These are phyloP conservation scores for Cyanistes caeruleus DNA, from an alignment of 2,113 vertebrate genomes.

Conservation along the genomic window DNA sequence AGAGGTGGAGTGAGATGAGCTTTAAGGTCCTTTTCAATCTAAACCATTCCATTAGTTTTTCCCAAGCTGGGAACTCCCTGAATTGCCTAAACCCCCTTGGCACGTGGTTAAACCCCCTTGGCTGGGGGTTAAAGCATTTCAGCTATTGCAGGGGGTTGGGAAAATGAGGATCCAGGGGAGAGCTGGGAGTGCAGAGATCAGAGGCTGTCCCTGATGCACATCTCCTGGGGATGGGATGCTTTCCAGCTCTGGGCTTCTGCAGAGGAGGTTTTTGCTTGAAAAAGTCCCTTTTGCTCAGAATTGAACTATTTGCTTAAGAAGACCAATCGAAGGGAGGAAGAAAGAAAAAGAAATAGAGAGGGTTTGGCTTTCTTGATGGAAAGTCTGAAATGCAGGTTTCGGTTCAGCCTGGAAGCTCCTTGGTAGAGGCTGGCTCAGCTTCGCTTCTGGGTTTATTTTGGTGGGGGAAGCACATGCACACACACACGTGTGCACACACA, in stretches of 20 bases:
- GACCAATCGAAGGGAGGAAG: background rate
- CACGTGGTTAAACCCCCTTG: background rate
- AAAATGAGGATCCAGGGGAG: background rate
- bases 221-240: background rate
- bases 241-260: background rate
- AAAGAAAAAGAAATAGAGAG: background rate
- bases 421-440: background rate
- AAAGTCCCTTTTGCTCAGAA: background rate
- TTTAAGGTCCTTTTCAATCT: background rate
- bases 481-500: background rate
- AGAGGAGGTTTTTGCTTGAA: background rate
- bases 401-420: background rate
- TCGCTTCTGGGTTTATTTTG: background rate
- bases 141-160: background rate
- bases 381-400: background rate
- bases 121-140: fast-evolving
- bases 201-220: too few species aligned
- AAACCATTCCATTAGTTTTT: background rate
- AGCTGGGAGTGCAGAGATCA: background rate
- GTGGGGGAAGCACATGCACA: background rate
- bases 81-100: background rate
- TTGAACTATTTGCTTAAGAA: background rate
- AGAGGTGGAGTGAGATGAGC: background rate
- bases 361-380: background rate
- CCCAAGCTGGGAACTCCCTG: background rate